phyloP scores from a whole-genome alignment of 2,113 vertebrate genomes.

The Oxyura jamaicensis region DNA sequence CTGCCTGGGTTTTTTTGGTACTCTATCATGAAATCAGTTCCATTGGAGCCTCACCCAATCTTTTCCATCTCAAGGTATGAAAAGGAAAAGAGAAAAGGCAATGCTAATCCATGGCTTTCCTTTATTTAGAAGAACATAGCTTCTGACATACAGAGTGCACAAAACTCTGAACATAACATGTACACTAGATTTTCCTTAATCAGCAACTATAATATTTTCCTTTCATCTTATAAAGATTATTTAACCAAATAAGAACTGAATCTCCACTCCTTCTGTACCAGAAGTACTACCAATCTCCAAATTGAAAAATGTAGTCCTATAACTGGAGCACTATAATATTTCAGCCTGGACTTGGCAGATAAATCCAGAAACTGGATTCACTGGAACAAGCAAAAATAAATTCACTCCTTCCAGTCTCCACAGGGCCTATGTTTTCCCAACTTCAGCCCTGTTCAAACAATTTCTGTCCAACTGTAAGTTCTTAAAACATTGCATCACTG shows the following conservation, averaged over 20 bases:
- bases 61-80: neutral
- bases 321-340: neutral
- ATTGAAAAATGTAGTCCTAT: neutral
- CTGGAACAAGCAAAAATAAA: neutral
- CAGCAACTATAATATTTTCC: neutral
- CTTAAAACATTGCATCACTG: neutral
- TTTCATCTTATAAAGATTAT: neutral
- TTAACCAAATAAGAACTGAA: neutral
- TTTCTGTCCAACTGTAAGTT: neutral
- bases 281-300: neutral
- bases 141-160: no score
- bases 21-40: neutral
- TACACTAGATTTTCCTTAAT: no score
- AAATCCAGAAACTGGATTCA: neutral
- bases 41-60: fast-evolving
- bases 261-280: neutral
- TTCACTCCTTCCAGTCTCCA: neutral
- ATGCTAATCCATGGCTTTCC: neutral
- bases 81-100: neutral
- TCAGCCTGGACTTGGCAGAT: neutral
- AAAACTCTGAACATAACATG: no score
- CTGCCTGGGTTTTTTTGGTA: neutral
- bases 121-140: neutral
- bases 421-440: neutral
- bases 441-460: conserved; percentile 1